These are phyloP conservation scores for Myotis myotis DNA, from an alignment of 2,797 vertebrate species.

Conservation along the genomic window DNA sequence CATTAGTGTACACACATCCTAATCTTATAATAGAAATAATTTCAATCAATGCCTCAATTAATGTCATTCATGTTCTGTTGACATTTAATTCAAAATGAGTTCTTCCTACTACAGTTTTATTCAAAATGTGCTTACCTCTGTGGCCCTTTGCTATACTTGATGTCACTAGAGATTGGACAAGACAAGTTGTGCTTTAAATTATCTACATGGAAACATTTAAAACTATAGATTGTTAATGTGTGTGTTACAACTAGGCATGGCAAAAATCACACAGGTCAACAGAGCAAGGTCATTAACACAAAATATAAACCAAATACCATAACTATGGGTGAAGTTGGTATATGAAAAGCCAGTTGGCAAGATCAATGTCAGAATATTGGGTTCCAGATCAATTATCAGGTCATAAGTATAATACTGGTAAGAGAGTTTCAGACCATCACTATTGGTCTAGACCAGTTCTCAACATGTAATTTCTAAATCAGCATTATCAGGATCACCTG, in stretches of 20 bases:
- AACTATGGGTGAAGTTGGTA: neutral
- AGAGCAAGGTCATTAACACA: neutral
- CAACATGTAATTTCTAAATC: neutral
- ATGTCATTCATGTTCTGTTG: slow-evolving; percentile 35
- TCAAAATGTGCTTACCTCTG: neutral
- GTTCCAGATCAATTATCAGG: neutral
- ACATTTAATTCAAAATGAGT: slow-evolving; percentile 13
- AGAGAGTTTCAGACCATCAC: neutral
- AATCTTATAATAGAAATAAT: slow-evolving; percentile 31
- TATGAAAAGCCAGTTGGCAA: neutral
- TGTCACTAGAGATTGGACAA: neutral
- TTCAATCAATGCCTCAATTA: slow-evolving; percentile 32
- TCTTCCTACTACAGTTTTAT: neutral
- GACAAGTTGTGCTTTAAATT: neutral
- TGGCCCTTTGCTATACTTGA: neutral
- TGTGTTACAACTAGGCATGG: neutral
- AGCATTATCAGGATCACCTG: neutral
- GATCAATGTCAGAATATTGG: neutral
- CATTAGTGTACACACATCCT: neutral
- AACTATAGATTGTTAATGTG: neutral
- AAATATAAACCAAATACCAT: neutral
- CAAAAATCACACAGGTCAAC: neutral
- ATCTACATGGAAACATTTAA: neutral
- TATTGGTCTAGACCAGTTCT: neutral
- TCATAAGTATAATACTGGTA: slow-evolving; percentile 4